Evolutionary conservation across 2,888 invertebrate species (phyloP), one percentile per base, ranked within the genome.

Genomic region (Apamea sordens): DNA sequence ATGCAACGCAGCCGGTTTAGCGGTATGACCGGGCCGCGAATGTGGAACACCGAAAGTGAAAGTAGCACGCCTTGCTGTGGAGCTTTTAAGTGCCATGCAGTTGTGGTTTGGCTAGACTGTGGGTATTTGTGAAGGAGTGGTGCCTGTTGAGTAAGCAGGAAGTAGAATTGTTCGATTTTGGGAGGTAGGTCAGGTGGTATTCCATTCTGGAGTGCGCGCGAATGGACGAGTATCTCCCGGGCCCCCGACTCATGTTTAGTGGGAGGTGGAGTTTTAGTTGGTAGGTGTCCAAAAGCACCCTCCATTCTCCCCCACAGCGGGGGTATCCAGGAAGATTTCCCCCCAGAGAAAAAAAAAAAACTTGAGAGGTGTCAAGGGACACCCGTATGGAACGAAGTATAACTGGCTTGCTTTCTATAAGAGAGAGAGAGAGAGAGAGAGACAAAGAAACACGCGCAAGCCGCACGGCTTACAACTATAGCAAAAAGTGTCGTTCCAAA

Each of bases 31-130:
- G 88, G 87, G 92, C 90, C 91, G 92, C 90, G 86, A 92, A 95
- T 94, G 94, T 95, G 92, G 94, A 93, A 92, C 95, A 90, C 91
- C 81, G 91, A 91, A 91, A 94, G 96, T 95, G 96, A 96, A 96
- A 96, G 96, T 95, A 87, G 94, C 92, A 92, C 95, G 91, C 80
- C 86, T 87, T 79, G 76, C 80, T 75, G 53, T 21, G 28, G 79
- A 89, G 89, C 89, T 89, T 89, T 88, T 80, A 77, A 85, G 83
- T 79, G 82, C 82, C 67, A 77, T 81, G 87, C 82, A 86, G 71
- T 84, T 86, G 76, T 56, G 74, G 67, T 65, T 63, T 50, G 71
- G 13, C 72, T 75, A 73, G 70, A 79, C 28, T 8, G 32, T 53
- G 15, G 59, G 32, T 65, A 21, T 65, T 64, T 64, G 10, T 64